Percentiles rank a stretch among this genome's conserved stretches.
Conservation (phyloP, 2,888 invertebrate genomes). For the Pegoplata infirma region DNA sequence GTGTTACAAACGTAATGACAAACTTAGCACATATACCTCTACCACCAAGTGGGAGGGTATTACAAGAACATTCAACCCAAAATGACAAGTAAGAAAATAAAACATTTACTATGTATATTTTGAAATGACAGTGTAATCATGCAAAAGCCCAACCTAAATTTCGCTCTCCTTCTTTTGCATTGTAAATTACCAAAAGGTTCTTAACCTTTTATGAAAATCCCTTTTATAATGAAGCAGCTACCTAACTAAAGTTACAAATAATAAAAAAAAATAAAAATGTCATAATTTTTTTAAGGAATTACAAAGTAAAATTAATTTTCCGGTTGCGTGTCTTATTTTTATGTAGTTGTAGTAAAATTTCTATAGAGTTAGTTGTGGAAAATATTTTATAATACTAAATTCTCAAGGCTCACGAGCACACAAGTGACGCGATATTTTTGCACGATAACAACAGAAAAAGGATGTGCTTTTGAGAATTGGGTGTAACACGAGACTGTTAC, state of each 20-base stretch:
- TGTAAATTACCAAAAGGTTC: constrained; percentile 30
- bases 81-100: constrained; percentile 14
- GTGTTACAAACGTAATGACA: too few species aligned
- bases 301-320: constrained; percentile 47
- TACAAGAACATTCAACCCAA: constrained; percentile 45
- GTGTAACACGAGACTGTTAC: constrained; percentile 37
- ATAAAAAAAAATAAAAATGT: constrained; percentile 28
- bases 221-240: constrained; percentile 10
- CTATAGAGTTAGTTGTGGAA: too few species aligned
- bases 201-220: constrained; percentile 41
- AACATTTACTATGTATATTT: neutral
- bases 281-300: constrained; percentile 52
- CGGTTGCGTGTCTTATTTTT: constrained; percentile 50
- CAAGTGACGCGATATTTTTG: constrained; percentile 24
- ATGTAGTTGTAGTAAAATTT: neutral
- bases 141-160: constrained; percentile 33
- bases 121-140: constrained; percentile 8
- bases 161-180: neutral
- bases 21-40: too few species aligned
- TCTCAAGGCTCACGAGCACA: constrained; percentile 25
- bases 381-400: constrained; percentile 22
- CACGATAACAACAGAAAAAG: constrained; percentile 23
- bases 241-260: neutral
- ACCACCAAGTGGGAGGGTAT: too few species aligned
- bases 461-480: constrained; percentile 52